Evolutionary conservation across 2,888 invertebrate species (phyloP).

Genomic region (Gryllus longicercus): DNA sequence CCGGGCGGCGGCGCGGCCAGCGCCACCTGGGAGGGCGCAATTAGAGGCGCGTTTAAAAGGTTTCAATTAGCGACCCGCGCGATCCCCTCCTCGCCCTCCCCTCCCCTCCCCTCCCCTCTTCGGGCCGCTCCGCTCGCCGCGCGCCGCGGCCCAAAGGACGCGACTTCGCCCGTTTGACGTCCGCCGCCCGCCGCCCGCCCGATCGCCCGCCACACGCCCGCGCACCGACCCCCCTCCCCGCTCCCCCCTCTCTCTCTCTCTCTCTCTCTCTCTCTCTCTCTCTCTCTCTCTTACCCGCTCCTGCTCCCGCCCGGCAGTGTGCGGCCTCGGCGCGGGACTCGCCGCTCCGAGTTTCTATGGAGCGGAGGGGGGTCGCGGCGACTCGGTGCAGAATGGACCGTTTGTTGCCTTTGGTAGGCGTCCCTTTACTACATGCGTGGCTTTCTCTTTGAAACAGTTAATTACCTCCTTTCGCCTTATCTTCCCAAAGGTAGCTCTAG

Average conservation of each 20-base stretch:
- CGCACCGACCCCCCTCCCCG: background rate
- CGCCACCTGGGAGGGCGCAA: slow-evolving; percentile 25
- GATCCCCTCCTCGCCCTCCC: background rate
- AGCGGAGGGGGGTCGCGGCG: too few species aligned
- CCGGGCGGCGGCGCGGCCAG: background rate
- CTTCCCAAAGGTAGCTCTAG: too few species aligned
- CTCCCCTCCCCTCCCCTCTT: background rate
- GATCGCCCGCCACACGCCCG: background rate
- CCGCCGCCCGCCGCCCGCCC: background rate
- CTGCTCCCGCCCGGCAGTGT: too few species aligned
- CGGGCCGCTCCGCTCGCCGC: background rate
- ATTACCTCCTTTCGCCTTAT: too few species aligned
- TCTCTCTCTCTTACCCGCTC: too few species aligned
- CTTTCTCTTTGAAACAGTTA: too few species aligned
- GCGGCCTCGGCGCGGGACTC: too few species aligned
- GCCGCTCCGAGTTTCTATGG: too few species aligned
- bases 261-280: background rate
- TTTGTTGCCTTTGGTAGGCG: too few species aligned
- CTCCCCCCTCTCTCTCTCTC: background rate
- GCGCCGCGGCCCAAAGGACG: background rate
- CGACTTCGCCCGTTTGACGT: background rate
- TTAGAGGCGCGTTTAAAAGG: slow-evolving; percentile 28
- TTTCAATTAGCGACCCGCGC: slow-evolving; percentile 27
- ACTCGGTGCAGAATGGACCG: too few species aligned
- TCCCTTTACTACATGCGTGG: too few species aligned